These are phyloP conservation scores for Hafferia zeledoni DNA, from an alignment of 2,797 vertebrate species.

Conservation along the genomic window DNA sequence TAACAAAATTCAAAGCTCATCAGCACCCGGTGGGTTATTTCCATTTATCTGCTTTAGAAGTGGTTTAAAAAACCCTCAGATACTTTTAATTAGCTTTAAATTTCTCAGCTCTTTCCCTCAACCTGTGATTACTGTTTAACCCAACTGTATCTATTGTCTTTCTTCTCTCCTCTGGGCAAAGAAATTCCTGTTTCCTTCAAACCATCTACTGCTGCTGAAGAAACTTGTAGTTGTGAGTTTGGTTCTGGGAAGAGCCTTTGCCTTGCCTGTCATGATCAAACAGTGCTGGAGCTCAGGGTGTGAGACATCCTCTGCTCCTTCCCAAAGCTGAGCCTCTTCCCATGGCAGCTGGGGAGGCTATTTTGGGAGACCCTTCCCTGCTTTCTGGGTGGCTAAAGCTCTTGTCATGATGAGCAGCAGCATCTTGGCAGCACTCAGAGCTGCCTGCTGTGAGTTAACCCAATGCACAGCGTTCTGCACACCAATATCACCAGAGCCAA, in stretches of 20 bases:
- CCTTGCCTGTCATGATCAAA: not conserved
- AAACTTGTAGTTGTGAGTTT: not conserved
- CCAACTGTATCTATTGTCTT: not conserved
- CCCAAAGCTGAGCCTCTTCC: not conserved
- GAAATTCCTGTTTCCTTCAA: not conserved
- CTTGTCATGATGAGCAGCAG: fast-evolving
- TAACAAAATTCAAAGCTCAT: slow-evolving; percentile 46
- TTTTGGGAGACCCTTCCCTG: not conserved
- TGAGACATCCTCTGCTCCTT: not conserved
- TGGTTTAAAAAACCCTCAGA: slow-evolving; percentile 26
- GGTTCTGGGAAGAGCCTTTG: not conserved
- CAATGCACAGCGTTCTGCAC: fast-evolving
- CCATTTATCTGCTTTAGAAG: slow-evolving; percentile 52
- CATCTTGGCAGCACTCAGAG: fast-evolving
- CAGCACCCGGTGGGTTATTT: slow-evolving; percentile 46
- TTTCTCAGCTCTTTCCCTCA: slow-evolving; percentile 25
- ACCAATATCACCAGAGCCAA: not conserved
- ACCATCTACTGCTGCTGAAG: not conserved
- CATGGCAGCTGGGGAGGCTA: not conserved
- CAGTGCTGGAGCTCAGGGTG: not conserved
- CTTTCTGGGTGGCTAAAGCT: not conserved
- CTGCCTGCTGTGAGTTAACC: not conserved
- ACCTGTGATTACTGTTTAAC: slow-evolving; percentile 44
- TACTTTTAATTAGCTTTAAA: slow-evolving; percentile 63
- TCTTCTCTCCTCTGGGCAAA: not conserved